phyloP scores from a whole-genome alignment of 2,888 invertebrate genomes.

The Bhutanitis thaidina region DNA sequence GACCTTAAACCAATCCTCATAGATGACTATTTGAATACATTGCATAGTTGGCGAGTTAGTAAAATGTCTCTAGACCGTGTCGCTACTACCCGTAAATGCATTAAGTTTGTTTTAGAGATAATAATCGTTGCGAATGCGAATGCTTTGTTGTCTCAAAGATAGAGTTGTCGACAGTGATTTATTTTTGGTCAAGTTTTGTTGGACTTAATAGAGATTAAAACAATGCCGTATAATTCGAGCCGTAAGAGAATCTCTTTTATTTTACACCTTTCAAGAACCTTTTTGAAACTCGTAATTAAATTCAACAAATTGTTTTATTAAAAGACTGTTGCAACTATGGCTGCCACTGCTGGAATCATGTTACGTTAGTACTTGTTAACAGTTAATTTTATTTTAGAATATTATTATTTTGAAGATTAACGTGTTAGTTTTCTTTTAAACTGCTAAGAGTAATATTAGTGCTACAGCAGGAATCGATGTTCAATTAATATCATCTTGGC shows the following conservation, averaged over 20 bases:
- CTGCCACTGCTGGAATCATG: too few species aligned
- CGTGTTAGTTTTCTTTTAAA: too few species aligned
- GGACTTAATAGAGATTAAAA: slow-evolving; percentile 56
- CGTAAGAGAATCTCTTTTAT: slow-evolving; percentile 15
- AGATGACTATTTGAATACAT: slow-evolving; percentile 34
- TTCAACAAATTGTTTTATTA: too few species aligned
- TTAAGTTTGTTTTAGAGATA: slow-evolving; percentile 78
- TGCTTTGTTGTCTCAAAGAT: slow-evolving; percentile 71
- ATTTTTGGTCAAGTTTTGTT: slow-evolving; percentile 70
- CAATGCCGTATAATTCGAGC: slow-evolving; percentile 39
- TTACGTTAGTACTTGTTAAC: too few species aligned
- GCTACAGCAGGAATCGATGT: too few species aligned
- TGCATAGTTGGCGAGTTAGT: slow-evolving; percentile 43
- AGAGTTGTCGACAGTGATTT: slow-evolving; percentile 75
- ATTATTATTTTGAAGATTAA: too few species aligned
- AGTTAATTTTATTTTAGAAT: too few species aligned
- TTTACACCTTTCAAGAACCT: neutral
- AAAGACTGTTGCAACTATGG: too few species aligned
- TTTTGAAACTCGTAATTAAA: neutral
- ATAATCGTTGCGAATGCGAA: slow-evolving; percentile 74
- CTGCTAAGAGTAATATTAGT: too few species aligned
- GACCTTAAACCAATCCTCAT: slow-evolving; percentile 35
- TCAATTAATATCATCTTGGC: too few species aligned
- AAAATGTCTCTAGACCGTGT: slow-evolving; percentile 75
- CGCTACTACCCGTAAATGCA: slow-evolving; percentile 78